Base-by-base conservation (phyloP, 2,888 invertebrate species). In the Andrena bicolor region DNA sequence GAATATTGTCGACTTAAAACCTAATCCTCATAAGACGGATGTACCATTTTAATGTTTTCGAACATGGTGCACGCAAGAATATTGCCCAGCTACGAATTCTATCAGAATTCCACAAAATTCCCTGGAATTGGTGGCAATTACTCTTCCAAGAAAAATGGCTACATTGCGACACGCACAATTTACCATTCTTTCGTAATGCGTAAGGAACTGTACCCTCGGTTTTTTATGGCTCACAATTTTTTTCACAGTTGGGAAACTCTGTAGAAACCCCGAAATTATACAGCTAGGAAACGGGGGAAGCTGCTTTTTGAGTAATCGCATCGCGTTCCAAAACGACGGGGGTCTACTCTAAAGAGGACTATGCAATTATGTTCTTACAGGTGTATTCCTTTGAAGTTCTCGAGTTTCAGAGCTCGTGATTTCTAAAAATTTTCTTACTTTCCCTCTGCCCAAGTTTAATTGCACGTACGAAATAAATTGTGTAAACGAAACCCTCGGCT, bases 311-410 rank as follows among this genome's bases (percentile, higher is more conserved):
- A 69, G 64, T 35, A 79, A 49, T 64, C 7, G 56, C 49, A 79
- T 79, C 63, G 78, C 69, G 2, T 23, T 28, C 79, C 28, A 26
- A 69, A 53, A 79, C 79, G 79, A 79, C 68, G 79, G 48, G 48
- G 10, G 13, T 26, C 20, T 78, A 78, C 69, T 63, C 48, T 30
- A 53, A 8, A 13, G 48, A 28, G 48, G 28, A 53, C 69, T 75
- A 68, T 63, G 7, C 41, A 41, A 41, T 41, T 41, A 16, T 1
- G 4, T 16, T 41, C 41, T 41, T 16, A 0, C 16, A 1, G 41
- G 41, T 5, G 41, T 41, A 41, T 16, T 13, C 41, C 41, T 41
- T 41, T 0, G 5, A 16, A 16, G 16, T 4, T 41, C 41, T 41
- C 41, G 16, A 41, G 16, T 41, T 41, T 16, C 41, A 41, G 41